Base-by-base conservation (phyloP, 2,113 vertebrate genomes). In the Zosterops lateralis region DNA sequence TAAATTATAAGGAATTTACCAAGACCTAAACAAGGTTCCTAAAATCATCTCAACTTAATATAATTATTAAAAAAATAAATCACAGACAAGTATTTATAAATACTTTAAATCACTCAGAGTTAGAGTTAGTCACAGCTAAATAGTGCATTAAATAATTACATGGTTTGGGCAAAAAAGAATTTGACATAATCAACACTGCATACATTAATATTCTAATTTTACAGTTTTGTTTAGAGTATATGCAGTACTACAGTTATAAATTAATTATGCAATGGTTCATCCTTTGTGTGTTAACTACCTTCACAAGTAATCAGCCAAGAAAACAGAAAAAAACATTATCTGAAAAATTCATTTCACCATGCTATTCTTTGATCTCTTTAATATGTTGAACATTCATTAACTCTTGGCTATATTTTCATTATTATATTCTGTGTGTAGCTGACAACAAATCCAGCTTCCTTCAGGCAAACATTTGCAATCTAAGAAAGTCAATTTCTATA, bases 351-450 rank as follows among this genome's bases (percentile, higher is more conserved):
- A 88, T 95, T 92, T 96, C 70, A 88, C 65, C 56, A 91, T 19
- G 65, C 68, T 92, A 10, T 89, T 95, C 38, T 97, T 96, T 97
- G 78, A 94, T 96, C 93, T 84, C 61, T 64, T 79, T 94, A 96
- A 96, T 85, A 77, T 14, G 5, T 31, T 70, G 85, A 81, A 84
- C 67, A 95, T 94, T 97, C 84, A 97, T 98, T 97, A 97, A 96
- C 61, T 96, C 84, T 93, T 95, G 80, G 95, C 95, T 96, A 87
- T 91, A 95, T 97, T 97, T 97, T 96, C 96, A 97, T 96, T 19
- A 96, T 90, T 96, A 82, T 93, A 94, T 72, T 95, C 68, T 94
- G 20, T 70, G 22, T 61, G 65, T 82, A 87, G 71, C 89, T 67
- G 71, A 90, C 94, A 97, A 96, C 65, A 96, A 95, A 97, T 68